Base-by-base conservation (phyloP, 1,140 invertebrate genomes). In the Choristoneura fumiferana region DNA sequence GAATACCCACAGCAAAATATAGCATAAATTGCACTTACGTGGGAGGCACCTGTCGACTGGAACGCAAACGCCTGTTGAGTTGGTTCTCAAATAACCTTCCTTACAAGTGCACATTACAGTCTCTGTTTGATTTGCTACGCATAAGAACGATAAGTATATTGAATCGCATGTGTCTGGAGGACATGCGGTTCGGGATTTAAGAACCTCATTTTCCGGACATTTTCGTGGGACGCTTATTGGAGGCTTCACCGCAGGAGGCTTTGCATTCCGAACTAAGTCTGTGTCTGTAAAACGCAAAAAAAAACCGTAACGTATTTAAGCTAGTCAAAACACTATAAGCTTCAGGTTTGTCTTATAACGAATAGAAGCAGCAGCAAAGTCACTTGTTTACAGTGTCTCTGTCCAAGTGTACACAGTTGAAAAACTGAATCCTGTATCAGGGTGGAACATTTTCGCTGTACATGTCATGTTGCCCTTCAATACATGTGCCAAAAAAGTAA, bases 191-290 rank as follows among this genome's bases (percentile, higher is more conserved):
- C 22, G 22, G 9, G 6, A 8, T 18, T 49, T 49, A 1, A 49
- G 18, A n/a, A 22, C 43, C n/a, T 49, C 43, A 49, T 49, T 49
- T 8, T 17, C 17, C 4, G 43, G 43, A 18, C 43, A 49, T 49
- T 17, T 49, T 13, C 22, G 18, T 12, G 43, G 43, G 0, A 49
- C n/a, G 2, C n/a, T 49, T n/a, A n/a, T n/a, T n/a, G n/a, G n/a
- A n/a, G n/a, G n/a, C n/a, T n/a, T n/a, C 5, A n/a, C 9, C 2
- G 0, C 10, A 33, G 2, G 22, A 29, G 43, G 43, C 4, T 39
- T 39, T 13, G 1, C 17, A 29, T 1, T 9, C n/a, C 17, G 43
- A 22, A 49, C n/a, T 22, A 12, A 3, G 10, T 10, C 22, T 22
- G 43, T 49, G 8, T 33, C 17, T 49, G 18, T 29, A 18, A 10